Evolutionary conservation across 2,888 invertebrate species (phyloP), one percentile per base, ranked within the genome.

Genomic region (Papilio demoleus): DNA sequence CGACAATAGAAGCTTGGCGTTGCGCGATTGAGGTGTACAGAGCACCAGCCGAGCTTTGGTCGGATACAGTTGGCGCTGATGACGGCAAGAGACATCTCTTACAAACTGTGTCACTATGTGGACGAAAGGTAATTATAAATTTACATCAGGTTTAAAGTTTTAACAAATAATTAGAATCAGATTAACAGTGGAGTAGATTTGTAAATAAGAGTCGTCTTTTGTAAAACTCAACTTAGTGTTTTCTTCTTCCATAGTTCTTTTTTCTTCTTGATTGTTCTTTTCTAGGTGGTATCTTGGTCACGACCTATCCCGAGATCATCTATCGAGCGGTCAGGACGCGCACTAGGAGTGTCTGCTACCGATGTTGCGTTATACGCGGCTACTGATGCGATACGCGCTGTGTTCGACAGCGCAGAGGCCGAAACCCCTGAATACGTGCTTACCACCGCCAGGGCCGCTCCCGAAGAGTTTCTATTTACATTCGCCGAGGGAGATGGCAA

Each of bases 231-330:
- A 34, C 34, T n/a, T n/a, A n/a, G 9, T 11, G 34, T 34, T 11
- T 34, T 34, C 6, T 34, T 34, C 31, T 31, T 3, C 31, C 31
- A 31, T 6, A 31, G 4, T 31, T 31, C 6, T 31, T 3, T 3
- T 4, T 31, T n/a, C 31, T 31, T 31, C 6, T 31, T 3, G 31
- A 31, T 31, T n/a, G 42, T 19, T 17, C 12, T 12, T n/a, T 27
- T 38, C 11, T 68, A 92, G 92, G 94, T 95, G 1, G 94, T 95
- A 2, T 94, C 95, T 0, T 96, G 96, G 96, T 96, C 96, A 0
- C 93, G 94, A 0, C 93, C 95, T 0, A 93, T 96, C 0, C 88
- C 94, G 8, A 85, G 93, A 6, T 93, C 93, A 0, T 83, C 92
- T 14, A 85, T 96, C 8, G 93, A 93, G 63, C 90, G 93, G 38